These are phyloP conservation scores for Cololabis saira DNA, from an alignment of 2,113 vertebrate species.

Conservation along the genomic window DNA sequence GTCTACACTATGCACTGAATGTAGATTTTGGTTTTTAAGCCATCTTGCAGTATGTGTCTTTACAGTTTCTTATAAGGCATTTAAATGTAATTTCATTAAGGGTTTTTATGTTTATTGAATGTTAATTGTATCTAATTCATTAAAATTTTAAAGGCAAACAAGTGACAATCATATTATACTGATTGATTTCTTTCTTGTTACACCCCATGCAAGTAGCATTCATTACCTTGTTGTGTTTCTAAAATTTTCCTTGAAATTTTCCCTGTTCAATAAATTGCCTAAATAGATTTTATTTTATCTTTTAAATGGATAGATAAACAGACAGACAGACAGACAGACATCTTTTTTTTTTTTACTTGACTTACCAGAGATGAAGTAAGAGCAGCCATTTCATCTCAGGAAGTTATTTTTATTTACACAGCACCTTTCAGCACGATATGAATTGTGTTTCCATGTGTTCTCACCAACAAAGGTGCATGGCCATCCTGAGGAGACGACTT, in stretches of 20 bases:
- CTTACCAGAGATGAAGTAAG: too few species aligned
- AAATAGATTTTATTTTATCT: too few species aligned
- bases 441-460: too few species aligned
- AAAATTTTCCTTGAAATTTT: slow-evolving; percentile 7
- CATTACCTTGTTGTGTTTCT: slow-evolving; percentile 6
- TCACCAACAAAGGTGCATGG: too few species aligned
- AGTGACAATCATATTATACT: slow-evolving; percentile 1
- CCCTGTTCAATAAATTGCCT: slow-evolving; percentile 43
- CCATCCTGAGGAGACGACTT: too few species aligned
- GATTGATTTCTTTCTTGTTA: background rate
- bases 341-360: too few species aligned
- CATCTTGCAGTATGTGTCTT: slow-evolving; percentile 3
- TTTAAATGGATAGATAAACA: too few species aligned
- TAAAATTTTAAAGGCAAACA: background rate
- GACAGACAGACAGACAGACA: too few species aligned
- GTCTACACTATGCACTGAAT: slow-evolving; percentile 46
- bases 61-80: background rate
- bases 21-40: slow-evolving; percentile 21
- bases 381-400: too few species aligned
- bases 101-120: slow-evolving; percentile 20
- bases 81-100: background rate
- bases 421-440: too few species aligned
- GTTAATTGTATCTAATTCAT: slow-evolving; percentile 8
- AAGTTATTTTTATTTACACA: too few species aligned
- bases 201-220: slow-evolving; percentile 2